Base-by-base conservation (phyloP, 2,888 invertebrate genomes). In the Stramonita haemastoma region DNA sequence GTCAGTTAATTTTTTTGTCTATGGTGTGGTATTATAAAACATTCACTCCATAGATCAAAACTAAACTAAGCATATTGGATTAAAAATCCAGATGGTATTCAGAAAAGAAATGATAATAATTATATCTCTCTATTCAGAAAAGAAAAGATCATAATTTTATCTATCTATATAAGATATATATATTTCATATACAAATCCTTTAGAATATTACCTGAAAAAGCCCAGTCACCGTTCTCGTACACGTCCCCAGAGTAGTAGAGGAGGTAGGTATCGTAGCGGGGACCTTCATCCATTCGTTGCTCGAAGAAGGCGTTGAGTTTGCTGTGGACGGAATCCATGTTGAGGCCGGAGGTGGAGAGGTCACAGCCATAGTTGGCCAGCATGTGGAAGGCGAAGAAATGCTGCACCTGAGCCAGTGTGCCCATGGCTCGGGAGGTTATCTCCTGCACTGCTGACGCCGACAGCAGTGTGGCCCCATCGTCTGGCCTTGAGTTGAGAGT, bases 171-270 rank as follows among this genome's bases (percentile, higher is more conserved):
- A n/a, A n/a, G n/a, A n/a, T n/a, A n/a, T n/a, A n/a, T n/a, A n/a
- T n/a, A n/a, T n/a, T n/a, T 17, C 19, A 19, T 70, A 5, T 0
- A 70, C 19, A 70, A 70, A 70, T 19, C 19, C 81, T 34, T 46
- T 8, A 6, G 22, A 46, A 83, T 26, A 13, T 22, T 91, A 96
- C 96, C 96, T 91, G 95, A 91, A n/a, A 96, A 92, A 6, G 95
- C 95, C 95, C 96, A 95, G 91, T 96, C 95, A 13, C 96, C 96
- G n/a, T 93, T 93, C 32, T 94, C 95, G 90, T 94, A 93, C 5
- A 94, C 95, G 90, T 95, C 95, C 0, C 96, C 96, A 88, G 95
- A 94, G 93, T 95, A 96, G 91, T 95, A 96, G 83, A 96, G 90
- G 8, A 96, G 70, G 91, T 96, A 96, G 0, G 96, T 96, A 91